Evolutionary conservation across 92 coral and sea anemone species (phyloP), one percentile per base, ranked within the genome.

Genomic region (Epizoanthus illoricatus): DNA sequence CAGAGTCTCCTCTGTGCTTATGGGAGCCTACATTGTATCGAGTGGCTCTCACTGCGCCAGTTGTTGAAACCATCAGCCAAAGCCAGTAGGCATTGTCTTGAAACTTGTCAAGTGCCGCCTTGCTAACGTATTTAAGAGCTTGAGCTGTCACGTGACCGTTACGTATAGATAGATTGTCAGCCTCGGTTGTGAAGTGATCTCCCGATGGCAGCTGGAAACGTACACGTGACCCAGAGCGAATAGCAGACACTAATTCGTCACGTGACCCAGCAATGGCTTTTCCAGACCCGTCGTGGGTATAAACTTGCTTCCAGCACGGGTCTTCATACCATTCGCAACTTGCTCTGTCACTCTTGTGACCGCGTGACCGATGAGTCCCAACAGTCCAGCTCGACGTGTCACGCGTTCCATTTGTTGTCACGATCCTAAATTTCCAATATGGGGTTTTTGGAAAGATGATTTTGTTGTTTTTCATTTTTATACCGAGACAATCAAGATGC

Each of bases 121-220:
- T 85, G 79, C 85, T 69, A 16, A 85, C 59, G 61, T 85, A 62
- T 7, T 85, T 79, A 3, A 85, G 81, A 15, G 82, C 76, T 60
- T 85, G 85, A 19, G 88, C 88, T 55, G 85, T 76, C 69, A 85
- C 88, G 85, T 85, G 88, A 68, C 85, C 85, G 13, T 79, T 76
- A 28, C 85, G 85, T n/a, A 85, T 79, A 18, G 74, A 65, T 10
- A 85, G 75, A 24, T 79, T 85, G 45, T 85, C 85, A 39, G 88
- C 88, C 47, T 85, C 88, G 79, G 75, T 68, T 18, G 85, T 65
- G 65, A 75, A 85, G 65, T 64, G 58, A 81, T 81, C 57, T 33
- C 85, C 75, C 36, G 74, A 54, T 16, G 76, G 69, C 20, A 79
- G 45, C 79, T 76, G 85, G 23, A 85, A 21, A 16, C 88, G 88